Base-by-base conservation (phyloP, 2,113 vertebrate species). In the Paramisgurnus dabryanus region DNA sequence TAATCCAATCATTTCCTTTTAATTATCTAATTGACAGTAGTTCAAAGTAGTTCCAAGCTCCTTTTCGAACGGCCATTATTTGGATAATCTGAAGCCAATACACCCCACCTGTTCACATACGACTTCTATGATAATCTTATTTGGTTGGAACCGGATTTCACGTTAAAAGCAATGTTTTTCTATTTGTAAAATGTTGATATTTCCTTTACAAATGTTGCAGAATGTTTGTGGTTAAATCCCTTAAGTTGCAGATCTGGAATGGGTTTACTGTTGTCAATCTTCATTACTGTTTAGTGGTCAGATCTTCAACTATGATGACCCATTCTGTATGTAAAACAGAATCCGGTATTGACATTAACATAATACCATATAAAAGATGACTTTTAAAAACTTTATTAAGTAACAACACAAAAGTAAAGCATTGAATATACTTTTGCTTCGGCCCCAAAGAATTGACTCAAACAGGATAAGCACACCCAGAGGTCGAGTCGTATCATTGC, bases 51-150 rank as follows among this genome's bases (percentile, higher is more conserved):
- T 18, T 58, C 55, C n/a, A 58, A 58, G 55, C 7, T n/a, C n/a
- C 18, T 58, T 18, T 8, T 3, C 6, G n/a, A 17, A 8, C n/a
- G 47, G 27, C 3, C 45, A 65, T 9, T 76, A n/a, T 66, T 50
- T 76, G 74, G 47, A 66, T 66, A 66, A 65, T 76, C 63, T 66
- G 34, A 76, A 69, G 60, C 39, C 34, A 68, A 79, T 34, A 76
- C 58, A 50, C 2, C 22, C 17, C 22, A 18, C 18, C 58, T 72
- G 50, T 58, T 72, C 53, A 58, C 39, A 18, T 58, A 67, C n/a
- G 66, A 22, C 9, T 27, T 50, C 5, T 13, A 40, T 57, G 15
- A 17, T 18, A 18, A 18, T n/a, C 55, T 58, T 58, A 58, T 6
- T 18, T 17, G 2, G n/a, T 18, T 58, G 55, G 18, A 8, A 58